Conservation (phyloP, 2,113 vertebrate genomes). For the Mohoua ochrocephala region DNA sequence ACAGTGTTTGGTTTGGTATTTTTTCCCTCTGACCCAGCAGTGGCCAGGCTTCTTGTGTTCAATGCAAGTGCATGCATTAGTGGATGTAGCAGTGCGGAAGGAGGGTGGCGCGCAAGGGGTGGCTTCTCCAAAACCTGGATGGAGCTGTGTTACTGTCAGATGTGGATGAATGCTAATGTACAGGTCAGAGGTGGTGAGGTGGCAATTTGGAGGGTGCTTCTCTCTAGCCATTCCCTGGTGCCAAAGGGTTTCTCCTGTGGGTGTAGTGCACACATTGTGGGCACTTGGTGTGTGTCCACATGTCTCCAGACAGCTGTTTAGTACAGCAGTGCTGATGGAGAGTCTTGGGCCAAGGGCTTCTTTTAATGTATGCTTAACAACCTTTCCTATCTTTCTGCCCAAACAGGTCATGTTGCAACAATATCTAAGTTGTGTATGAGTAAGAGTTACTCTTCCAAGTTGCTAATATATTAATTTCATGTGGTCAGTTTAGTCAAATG, state of each 20-base stretch:
- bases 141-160: neutral
- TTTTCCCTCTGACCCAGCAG: neutral
- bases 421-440: neutral
- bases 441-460: neutral
- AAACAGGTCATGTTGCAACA: neutral
- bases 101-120: neutral
- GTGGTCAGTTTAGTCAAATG: neutral
- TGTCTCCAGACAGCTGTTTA: neutral
- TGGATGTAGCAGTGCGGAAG: neutral
- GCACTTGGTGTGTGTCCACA: neutral
- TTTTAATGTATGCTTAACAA: neutral
- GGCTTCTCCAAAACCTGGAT: neutral
- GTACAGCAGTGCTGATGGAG: neutral
- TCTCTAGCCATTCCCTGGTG: neutral
- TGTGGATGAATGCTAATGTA: neutral
- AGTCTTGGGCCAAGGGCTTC: neutral
- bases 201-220: neutral
- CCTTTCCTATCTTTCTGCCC: neutral
- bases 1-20: neutral
- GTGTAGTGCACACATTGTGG: neutral
- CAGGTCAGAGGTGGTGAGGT: neutral
- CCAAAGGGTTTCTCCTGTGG: neutral
- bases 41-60: neutral
- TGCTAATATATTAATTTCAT: neutral
- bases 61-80: neutral